Conservation (phyloP, 1,140 invertebrate species). For the Magallana ariakensis region DNA sequence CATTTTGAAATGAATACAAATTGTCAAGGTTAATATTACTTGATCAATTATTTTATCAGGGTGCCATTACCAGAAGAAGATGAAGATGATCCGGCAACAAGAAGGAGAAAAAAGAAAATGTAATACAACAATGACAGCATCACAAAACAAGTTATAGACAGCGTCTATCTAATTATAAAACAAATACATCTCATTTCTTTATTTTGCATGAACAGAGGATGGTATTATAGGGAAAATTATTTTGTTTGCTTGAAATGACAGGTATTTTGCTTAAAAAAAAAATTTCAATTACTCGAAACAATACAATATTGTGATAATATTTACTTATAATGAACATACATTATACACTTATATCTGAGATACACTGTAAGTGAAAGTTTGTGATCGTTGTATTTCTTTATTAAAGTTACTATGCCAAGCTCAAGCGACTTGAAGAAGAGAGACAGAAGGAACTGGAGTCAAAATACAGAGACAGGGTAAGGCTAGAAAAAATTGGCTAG, state of each 20-base stretch:
- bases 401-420: constrained; percentile 91
- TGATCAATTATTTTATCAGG: not conserved
- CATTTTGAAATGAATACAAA: too few relatives aligned
- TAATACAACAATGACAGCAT: constrained; percentile 22
- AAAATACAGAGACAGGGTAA: constrained; percentile 89
- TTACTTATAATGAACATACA: not conserved
- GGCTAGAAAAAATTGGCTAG: not conserved
- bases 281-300: not conserved
- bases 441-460: constrained; percentile 96
- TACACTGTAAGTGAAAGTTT: too few relatives aligned
- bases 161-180: too few relatives aligned
- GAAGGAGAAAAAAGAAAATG: constrained; percentile 81
- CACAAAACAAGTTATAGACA: too few relatives aligned
- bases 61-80: constrained; percentile 68
- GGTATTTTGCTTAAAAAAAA: too few relatives aligned
- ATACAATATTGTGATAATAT: not conserved
- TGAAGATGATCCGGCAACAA: constrained; percentile 76
- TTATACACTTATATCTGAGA: too few relatives aligned
- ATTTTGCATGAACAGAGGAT: too few relatives aligned
- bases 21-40: too few relatives aligned
- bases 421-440: constrained; percentile 97
- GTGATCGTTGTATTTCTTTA: not conserved
- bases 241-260: too few relatives aligned
- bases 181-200: too few relatives aligned
- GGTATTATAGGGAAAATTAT: too few relatives aligned